Evolutionary conservation across 2,113 vertebrate genomes (phyloP).

Genomic region (Diglossa brunneiventris): DNA sequence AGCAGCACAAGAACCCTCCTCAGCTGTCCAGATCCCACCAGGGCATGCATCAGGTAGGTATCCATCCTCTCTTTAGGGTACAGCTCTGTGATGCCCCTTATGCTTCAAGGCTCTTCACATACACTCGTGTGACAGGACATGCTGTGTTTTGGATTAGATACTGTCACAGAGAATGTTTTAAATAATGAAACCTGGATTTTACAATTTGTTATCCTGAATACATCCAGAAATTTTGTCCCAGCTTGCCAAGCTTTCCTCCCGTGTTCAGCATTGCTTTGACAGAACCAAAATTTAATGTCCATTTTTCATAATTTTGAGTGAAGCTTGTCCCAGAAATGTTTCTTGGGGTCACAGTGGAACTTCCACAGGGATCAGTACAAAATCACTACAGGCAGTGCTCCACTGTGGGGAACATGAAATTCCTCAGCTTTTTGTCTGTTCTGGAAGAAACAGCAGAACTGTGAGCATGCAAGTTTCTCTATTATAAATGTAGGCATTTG

Average conservation of each 20-base stretch:
- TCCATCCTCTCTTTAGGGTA: neutral
- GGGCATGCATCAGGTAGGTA: rapidly evolving
- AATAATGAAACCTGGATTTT: neutral
- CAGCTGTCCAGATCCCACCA: neutral
- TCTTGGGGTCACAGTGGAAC: neutral
- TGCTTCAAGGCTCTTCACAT: neutral
- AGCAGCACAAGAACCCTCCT: neutral
- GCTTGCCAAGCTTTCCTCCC: neutral
- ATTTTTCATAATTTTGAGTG: neutral
- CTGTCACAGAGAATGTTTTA: neutral
- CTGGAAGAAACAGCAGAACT: neutral
- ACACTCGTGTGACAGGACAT: neutral
- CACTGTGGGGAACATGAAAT: neutral
- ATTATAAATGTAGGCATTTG: neutral
- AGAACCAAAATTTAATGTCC: neutral
- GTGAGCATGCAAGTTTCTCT: neutral
- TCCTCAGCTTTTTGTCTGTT: neutral
- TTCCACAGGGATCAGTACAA: neutral
- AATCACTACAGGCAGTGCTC: neutral
- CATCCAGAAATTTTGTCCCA: neutral
- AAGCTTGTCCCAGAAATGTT: neutral
- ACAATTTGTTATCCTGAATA: neutral
- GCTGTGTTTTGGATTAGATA: neutral
- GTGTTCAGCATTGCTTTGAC: neutral
- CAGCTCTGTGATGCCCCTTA: neutral